These are phyloP conservation scores for Agonopterix heracliana DNA, from an alignment of 2,888 invertebrate species.

Conservation along the genomic window DNA sequence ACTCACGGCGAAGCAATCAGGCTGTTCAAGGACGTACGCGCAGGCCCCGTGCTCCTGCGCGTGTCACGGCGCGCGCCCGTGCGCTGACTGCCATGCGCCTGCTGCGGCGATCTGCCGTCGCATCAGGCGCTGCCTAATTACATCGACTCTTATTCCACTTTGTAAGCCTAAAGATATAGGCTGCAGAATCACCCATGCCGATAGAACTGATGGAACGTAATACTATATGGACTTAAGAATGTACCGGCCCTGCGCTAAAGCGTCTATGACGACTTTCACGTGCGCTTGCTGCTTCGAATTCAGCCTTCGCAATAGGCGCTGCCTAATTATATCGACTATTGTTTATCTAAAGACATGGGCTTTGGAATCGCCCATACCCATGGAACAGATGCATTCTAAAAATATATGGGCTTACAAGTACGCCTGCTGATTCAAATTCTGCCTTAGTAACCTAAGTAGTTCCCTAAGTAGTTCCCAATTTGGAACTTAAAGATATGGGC, in stretches of 20 bases:
- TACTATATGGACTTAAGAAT: too few relatives aligned
- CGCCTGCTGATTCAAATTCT: too few relatives aligned
- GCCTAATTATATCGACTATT: conserved; percentile 25
- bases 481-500: too few relatives aligned
- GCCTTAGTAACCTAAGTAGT: too few relatives aligned
- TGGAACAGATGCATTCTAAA: too few relatives aligned
- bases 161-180: conserved; percentile 25
- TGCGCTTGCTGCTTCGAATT: conserved; percentile 65
- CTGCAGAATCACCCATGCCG: too few relatives aligned
- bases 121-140: conserved; percentile 53
- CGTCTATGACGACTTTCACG: conserved; percentile 65
- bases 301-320: conserved; percentile 54
- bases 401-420: too few relatives aligned
- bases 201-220: too few relatives aligned
- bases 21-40: conserved; percentile 86
- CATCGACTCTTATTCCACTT: conserved; percentile 38
- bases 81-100: conserved; percentile 74
- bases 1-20: conserved; percentile 87
- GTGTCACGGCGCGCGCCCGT: conserved; percentile 76
- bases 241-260: conserved; percentile 74
- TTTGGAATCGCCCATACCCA: too few relatives aligned
- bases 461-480: too few relatives aligned
- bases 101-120: conserved; percentile 47
- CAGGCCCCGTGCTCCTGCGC: conserved; percentile 84
- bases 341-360: conserved; percentile 21